Evolutionary conservation across 1,140 invertebrate species (phyloP), one percentile per base, ranked within the genome.

Genomic region (Chrysopa pallens): DNA sequence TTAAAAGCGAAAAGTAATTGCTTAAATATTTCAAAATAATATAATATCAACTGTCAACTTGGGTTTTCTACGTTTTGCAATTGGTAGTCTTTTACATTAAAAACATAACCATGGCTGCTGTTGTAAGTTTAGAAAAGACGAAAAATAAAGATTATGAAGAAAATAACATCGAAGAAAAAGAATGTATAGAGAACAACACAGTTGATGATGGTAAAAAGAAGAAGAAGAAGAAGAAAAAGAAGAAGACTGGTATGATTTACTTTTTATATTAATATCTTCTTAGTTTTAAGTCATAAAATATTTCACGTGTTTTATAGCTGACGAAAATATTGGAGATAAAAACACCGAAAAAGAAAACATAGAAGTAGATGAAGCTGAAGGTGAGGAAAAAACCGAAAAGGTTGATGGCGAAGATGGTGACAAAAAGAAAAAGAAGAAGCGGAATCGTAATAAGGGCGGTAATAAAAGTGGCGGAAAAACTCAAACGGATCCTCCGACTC

Each of bases 401-500:
- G 15, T 27, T n/a, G n/a, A 40, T 41, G 29, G 8, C 6, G 56
- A 60, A 31, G 62, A 66, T 27, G 62, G 61, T 15, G 64, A 69
- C 1, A 73, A 74, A 48, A 72, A 72, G 53, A 75, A 72, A 52
- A 75, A 73, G 48, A 69, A 68, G 12, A 69, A 70, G 42, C 50
- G 62, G 8, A 62, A 63, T 28, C 58, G 56, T 42, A 69, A 73
- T 55, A 65, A 57, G 28, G 59, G 62, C 33, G 60, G 53, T 23
- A 23, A 23, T 23, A 33, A 33, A 33, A 6, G n/a, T 29, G 60
- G 57, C 28, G 50, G 54, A 31, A 67, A 66, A 37, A 62, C 66
- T 33, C 84, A 90, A 63, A 89, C 85, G 8, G 71, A 79, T 61
- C 89, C 90, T 12, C 89, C 92, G 8, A 73, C 80, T 12, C 74